These are phyloP conservation scores for Aporrectodea caliginosa DNA, from an alignment of 1,140 invertebrate species.

Conservation along the genomic window DNA sequence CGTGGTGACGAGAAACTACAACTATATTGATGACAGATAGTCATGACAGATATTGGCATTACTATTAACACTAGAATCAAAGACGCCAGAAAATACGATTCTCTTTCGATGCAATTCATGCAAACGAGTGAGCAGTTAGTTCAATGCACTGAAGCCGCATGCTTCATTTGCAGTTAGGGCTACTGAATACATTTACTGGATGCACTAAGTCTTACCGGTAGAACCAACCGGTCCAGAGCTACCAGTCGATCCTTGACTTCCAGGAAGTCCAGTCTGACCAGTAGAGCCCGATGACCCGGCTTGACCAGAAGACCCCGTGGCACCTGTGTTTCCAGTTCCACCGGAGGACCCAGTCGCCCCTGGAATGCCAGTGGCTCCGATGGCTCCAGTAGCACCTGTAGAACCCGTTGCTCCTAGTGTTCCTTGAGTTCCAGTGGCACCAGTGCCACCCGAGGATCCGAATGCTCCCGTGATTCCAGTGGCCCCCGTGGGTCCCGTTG, in stretches of 20 bases:
- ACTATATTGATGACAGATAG: no score
- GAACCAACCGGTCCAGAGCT: background rate
- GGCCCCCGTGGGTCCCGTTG: background rate
- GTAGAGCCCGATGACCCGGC: background rate
- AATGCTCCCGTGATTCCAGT: background rate
- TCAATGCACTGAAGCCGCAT: no score
- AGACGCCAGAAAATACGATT: no score
- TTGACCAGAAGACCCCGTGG: background rate
- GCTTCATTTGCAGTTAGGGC: no score
- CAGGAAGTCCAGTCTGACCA: background rate
- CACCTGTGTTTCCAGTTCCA: background rate
- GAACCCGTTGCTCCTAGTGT: background rate
- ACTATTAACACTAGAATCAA: no score
- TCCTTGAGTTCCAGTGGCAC: background rate
- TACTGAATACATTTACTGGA: no score
- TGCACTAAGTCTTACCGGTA: background rate
- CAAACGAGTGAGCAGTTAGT: no score
- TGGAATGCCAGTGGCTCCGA: background rate
- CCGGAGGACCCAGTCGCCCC: background rate
- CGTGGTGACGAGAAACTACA: no score
- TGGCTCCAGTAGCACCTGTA: background rate
- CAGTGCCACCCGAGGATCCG: background rate
- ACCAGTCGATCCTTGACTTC: conserved; percentile 3
- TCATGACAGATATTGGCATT: no score
- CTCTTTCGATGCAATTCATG: no score